Evolutionary conservation across 2,113 vertebrate species (phyloP), one percentile per base, ranked within the genome.

Genomic region (Ornithorhynchus anatinus): DNA sequence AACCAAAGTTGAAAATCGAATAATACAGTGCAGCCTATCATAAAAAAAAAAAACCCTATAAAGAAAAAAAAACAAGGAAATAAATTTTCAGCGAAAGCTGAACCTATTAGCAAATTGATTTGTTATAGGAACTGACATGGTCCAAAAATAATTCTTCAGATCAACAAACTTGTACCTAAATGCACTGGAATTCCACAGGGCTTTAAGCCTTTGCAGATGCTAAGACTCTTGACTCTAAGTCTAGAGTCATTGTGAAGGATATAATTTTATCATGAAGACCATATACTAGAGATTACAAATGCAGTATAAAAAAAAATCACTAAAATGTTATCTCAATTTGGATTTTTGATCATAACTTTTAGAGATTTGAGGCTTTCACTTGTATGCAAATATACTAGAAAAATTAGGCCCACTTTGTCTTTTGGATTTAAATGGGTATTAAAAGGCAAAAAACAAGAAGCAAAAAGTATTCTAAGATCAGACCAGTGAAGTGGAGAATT

Each of bases 11-110:
- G 75, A 43, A 68, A 70, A 67, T 50, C 37, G 6, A 1, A 2
- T 15, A 3, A 33, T 47, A 27, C 4, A 36, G 23, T 66, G 45
- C 8, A 14, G 6, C 38, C 1, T 63, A 44, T 47, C 25, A 27
- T 4, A 3, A 39, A 43, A 81, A 69, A 60, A 3, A 39, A 43
- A 81, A 69, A 60, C 17, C 8, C 0, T 16, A 17, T 72, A 15
- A 66, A 73, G 81, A 65, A 39, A 59, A 51, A 23, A 17, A 70
- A 52, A 69, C 37, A 50, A 33, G 31, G 52, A 32, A 65, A 75
- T 56, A 66, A 78, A 69, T 43, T 11, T 54, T 29, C 1, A 8
- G 7, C 9, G 25, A 72, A 16, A 5, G 2, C 5, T 20, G 23
- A 51, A 20, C 62, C 10, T 6, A 33, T 14, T 66, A 7, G 17